Percentiles rank a stretch among this genome's conserved stretches.
Evolutionary conservation across 2,888 invertebrate species (phyloP).

Genomic region (Volucella inflata): DNA sequence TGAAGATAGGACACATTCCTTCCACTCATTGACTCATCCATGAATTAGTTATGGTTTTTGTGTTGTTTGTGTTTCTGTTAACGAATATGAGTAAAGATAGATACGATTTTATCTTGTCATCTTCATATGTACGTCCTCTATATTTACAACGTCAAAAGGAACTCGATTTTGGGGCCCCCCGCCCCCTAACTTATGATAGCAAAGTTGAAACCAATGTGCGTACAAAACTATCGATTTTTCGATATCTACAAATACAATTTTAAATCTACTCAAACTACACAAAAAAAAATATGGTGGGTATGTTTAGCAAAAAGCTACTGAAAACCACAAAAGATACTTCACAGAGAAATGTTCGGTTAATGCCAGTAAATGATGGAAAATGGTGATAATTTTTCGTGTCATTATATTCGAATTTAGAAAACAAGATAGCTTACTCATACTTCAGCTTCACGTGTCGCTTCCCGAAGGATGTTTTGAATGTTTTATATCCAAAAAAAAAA

Average conservation of each 20-base stretch:
- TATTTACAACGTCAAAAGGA: neutral
- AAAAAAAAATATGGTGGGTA: slow-evolving; percentile 13
- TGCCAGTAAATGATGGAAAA: too few relatives aligned
- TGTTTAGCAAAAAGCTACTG: neutral
- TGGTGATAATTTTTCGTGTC: too few relatives aligned
- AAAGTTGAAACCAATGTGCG: slow-evolving; percentile 15
- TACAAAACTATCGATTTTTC: slow-evolving; percentile 34
- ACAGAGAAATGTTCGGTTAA: too few relatives aligned
- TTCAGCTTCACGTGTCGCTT: too few relatives aligned
- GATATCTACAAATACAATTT: neutral
- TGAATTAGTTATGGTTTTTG: slow-evolving; percentile 51
- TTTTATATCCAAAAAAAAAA: too few relatives aligned
- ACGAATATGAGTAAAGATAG: neutral
- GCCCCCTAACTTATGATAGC: neutral
- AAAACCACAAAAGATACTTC: too few relatives aligned
- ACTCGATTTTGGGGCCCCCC: neutral
- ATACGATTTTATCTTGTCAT: slow-evolving; percentile 19
- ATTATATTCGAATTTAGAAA: too few relatives aligned
- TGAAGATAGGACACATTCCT: slow-evolving; percentile 43
- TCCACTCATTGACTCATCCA: slow-evolving; percentile 37
- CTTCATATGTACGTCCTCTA: slow-evolving; percentile 32
- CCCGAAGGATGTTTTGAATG: too few relatives aligned
- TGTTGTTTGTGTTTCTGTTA: slow-evolving; percentile 7
- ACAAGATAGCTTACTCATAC: too few relatives aligned
- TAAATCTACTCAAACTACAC: neutral